A percentile compares a stretch with the other conserved stretches of the same genome.
Evolutionary conservation across 2,888 invertebrate species (phyloP).

Genomic region (Melangyna quadrimaculata): DNA sequence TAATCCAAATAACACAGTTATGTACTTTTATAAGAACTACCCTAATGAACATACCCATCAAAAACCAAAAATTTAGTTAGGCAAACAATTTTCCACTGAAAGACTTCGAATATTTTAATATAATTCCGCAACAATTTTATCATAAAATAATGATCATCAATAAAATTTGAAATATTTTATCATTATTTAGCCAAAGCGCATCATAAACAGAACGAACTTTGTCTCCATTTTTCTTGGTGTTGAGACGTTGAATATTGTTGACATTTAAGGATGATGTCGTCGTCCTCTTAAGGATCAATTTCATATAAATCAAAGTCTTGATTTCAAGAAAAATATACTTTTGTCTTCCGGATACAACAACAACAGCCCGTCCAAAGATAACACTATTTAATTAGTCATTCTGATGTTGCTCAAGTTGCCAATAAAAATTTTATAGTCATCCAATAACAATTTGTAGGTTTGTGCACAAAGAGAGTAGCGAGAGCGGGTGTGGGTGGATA

Average conservation of each 20-base stretch:
- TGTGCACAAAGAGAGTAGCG: background rate
- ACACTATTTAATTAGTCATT: constrained; percentile 72
- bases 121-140: constrained; percentile 57
- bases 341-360: background rate
- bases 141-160: constrained; percentile 58
- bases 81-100: background rate
- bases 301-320: constrained; percentile 68
- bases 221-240: background rate
- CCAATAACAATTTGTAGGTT: constrained; percentile 70
- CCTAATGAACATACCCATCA: too few relatives aligned
- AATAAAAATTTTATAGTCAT: constrained; percentile 71
- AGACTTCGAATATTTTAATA: constrained; percentile 30
- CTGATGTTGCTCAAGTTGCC: constrained; percentile 70
- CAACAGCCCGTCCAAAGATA: constrained; percentile 43
- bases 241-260: background rate
- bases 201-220: background rate
- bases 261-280: background rate
- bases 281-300: constrained; percentile 2
- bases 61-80: background rate
- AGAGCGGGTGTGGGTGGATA: background rate
- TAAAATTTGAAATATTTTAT: constrained; percentile 24
- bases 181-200: background rate
- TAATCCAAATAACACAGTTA: too few relatives aligned
- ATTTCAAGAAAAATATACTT: constrained; percentile 49
- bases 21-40: too few relatives aligned